A percentile compares a stretch with the other conserved stretches of the same genome.
Conservation (phyloP, 2,113 vertebrate genomes). For the Sapayoa aenigma region DNA sequence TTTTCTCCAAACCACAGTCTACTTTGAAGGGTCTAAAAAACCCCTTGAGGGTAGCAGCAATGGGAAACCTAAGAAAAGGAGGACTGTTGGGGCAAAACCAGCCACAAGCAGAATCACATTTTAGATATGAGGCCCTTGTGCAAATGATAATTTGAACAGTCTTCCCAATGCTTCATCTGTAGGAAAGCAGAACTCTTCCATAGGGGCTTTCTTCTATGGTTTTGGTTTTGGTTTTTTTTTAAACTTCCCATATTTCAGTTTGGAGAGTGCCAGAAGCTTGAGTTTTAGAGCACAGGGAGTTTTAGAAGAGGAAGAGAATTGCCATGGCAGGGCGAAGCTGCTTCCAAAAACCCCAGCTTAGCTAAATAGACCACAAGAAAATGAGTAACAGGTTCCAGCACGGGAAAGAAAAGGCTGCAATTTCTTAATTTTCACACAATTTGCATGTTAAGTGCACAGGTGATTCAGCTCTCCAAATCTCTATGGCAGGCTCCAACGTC, state of each 20-base stretch:
- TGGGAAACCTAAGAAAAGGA: neutral
- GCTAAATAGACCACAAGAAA: neutral
- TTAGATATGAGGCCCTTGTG: neutral
- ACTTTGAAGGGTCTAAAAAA: neutral
- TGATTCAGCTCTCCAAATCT: neutral
- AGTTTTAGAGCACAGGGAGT: neutral
- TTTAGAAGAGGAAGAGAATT: slow-evolving; percentile 1
- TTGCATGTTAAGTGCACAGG: neutral
- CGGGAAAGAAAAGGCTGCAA: neutral
- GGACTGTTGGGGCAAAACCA: neutral
- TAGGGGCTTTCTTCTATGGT: neutral
- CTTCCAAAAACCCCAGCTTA: neutral
- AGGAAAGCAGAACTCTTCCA: slow-evolving; percentile 12
- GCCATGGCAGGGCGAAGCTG: neutral
- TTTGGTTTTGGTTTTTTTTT: neutral
- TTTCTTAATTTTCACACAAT: neutral
- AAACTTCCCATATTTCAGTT: neutral
- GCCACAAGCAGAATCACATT: neutral
- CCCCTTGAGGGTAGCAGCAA: neutral
- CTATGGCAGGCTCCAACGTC: neutral
- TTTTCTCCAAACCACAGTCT: neutral
- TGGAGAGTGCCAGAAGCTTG: neutral
- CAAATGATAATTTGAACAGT: neutral
- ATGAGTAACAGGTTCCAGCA: neutral
- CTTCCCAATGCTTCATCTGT: neutral